Base-by-base conservation (phyloP, 92 coral and sea anemone genomes). In the Umimayanthus chanpuru region DNA sequence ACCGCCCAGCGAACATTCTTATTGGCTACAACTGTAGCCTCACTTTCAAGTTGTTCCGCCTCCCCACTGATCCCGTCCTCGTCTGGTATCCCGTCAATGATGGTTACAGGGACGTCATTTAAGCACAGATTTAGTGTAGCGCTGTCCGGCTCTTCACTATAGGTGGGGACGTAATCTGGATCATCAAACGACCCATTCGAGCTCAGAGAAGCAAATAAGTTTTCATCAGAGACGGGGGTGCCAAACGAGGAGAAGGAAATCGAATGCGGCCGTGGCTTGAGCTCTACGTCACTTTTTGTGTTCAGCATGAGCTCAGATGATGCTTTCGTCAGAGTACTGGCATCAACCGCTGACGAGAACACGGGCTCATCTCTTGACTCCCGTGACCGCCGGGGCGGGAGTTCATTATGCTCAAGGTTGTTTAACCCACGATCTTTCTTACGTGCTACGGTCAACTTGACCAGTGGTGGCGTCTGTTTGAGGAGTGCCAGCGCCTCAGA, bases 391-490 rank as follows among this genome's bases (percentile, higher is more conserved):
- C 84, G 61, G 9, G 82, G 58, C 77, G 73, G 78, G 15, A 86
- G 49, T 26, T 76, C 86, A 14, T 66, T 43, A 7, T 38, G 30
- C 8, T 66, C 89, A 44, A 53, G 40, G 65, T 28, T 66, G 50
- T 70, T 72, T 49, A 83, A 56, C 6, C 64, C 90, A 32, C 94
- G 94, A 76, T 94, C 94, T 83, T 95, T 94, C 64, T 93, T 92
- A 38, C 99, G 88, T 6, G 98, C 98, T 81, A 97, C 94, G 36
- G 98, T 92, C 86, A 97, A 94, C 72, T 94, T 94, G 73, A 97
- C 99, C 78, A 97, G 93, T 1, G 99, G 99, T 65, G 99, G 99
- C 0, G 99, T 95, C 50, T 96, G 91, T 47, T 96, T 93, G 32
- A 95, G 94, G 61, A 97, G 91, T 80, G 94, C 88, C 49, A 97